phyloP scores from a whole-genome alignment of 2,113 vertebrate species.

The Sinocyclocheilus anshuiensis region DNA sequence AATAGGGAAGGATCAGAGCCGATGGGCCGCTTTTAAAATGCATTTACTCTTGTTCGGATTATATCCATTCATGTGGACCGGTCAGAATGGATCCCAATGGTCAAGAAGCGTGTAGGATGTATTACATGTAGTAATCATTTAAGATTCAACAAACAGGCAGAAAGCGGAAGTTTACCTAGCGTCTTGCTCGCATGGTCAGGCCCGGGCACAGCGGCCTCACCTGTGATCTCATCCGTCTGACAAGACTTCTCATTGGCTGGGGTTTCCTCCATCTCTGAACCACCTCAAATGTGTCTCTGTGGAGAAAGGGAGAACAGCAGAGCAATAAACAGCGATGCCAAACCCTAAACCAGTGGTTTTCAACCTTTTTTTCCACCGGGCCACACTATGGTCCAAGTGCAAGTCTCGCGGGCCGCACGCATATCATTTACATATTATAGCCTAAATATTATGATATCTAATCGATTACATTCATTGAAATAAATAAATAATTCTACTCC shows the following conservation, averaged over 20 bases:
- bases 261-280: conserved; percentile 72
- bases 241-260: conserved; percentile 56
- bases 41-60: not conserved
- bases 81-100: not conserved
- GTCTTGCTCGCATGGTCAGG: conserved; percentile 20
- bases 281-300: not conserved
- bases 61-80: not conserved
- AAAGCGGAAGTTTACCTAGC: conserved; percentile 69
- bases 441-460: no score
- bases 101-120: not conserved
- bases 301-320: not conserved
- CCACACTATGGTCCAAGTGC: no score
- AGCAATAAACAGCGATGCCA: not conserved
- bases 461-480: no score
- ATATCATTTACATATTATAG: no score
- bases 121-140: not conserved
- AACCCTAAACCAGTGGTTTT: not conserved
- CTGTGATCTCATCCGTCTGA: conserved; percentile 54
- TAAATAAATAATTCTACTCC: no score
- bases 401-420: no score
- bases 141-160: not conserved
- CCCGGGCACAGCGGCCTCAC: conserved; percentile 28
- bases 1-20: not conserved
- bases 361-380: no score
- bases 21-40: conserved; percentile 15